Base-by-base conservation (phyloP, 2,113 vertebrate species). In the Pelobates fuscus region DNA sequence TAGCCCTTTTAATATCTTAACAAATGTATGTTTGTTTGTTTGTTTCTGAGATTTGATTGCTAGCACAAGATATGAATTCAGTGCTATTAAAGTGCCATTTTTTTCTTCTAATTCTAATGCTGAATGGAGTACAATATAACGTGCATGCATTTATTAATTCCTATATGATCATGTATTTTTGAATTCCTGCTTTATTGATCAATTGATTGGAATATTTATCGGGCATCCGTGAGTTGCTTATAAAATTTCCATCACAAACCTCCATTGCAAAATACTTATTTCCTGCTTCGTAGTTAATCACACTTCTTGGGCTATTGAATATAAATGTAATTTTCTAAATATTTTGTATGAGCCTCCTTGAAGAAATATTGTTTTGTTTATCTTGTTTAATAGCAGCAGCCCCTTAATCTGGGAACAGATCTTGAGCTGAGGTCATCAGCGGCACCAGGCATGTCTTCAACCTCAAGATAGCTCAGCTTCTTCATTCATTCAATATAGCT, bases 391-490 rank as follows among this genome's bases (percentile, higher is more conserved):
- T 23, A 55, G 8, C 52, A 21, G 20, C 21, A 23, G 6, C 52
- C 52, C 20, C n/a, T 23, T 55, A 23, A 55, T 20, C 52, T 55
- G 52, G 52, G n/a, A 55, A 23, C 52, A 23, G 20, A 23, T 55
- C 52, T 55, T 72, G 70, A 64, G 23, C 27, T 63, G 43, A 72
- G 44, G 61, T 44, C 70, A 25, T 63, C 26, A 32, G 23, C 26
- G 29, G 70, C 70, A 27, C 59, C 21, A 52, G 59, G 58, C 60
- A 52, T 72, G 29, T 60, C 21, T 44, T 27, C 23, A 44, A 61
- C 59, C 24, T 30, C 70, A 52, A 62, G 21, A 25, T 12, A 27
- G 6, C n/a, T 72, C 70, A 37, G 41, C 59, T 60, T 63, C 3
- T 63, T 52, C 70, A 72, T 49, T 23, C 44, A 63, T 49, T 23